A percentile compares a stretch with the other conserved stretches of the same genome.
phyloP scores from a whole-genome alignment of 2,888 invertebrate species.

The Amaurobius ferox region DNA sequence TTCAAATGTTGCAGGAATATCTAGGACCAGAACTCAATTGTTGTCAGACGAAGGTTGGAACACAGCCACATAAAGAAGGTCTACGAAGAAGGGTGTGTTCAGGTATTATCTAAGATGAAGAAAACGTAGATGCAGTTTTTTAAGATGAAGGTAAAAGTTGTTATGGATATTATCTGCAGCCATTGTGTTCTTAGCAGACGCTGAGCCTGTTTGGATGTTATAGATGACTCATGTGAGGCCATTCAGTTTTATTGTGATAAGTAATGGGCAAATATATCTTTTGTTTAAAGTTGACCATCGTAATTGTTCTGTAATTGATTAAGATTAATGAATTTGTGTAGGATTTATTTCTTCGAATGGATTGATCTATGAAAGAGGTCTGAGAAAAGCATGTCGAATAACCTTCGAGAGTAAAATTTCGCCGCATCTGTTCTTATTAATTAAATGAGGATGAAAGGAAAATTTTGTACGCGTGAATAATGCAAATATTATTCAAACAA shows the following conservation, averaged over 20 bases:
- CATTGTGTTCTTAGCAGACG: neutral
- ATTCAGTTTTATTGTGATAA: neutral
- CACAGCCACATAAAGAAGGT: neutral
- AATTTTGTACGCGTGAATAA: too few relatives aligned
- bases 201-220: neutral
- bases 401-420: too few relatives aligned
- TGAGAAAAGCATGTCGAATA: neutral
- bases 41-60: neutral
- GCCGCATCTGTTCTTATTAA: too few relatives aligned
- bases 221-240: neutral
- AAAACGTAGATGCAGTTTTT: neutral
- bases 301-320: neutral
- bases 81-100: neutral
- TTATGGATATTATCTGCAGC: neutral
- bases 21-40: conserved; percentile 6
- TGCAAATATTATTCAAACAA: too few relatives aligned
- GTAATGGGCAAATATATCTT: neutral
- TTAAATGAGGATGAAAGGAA: too few relatives aligned
- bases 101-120: neutral
- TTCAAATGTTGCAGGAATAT: neutral
- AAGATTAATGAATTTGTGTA: neutral
- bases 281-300: neutral
- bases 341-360: neutral
- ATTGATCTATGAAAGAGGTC: neutral
- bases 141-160: conserved; percentile 5